These are phyloP conservation scores for Pedetes capensis DNA, from an alignment of 2,113 vertebrate genomes.

Conservation along the genomic window DNA sequence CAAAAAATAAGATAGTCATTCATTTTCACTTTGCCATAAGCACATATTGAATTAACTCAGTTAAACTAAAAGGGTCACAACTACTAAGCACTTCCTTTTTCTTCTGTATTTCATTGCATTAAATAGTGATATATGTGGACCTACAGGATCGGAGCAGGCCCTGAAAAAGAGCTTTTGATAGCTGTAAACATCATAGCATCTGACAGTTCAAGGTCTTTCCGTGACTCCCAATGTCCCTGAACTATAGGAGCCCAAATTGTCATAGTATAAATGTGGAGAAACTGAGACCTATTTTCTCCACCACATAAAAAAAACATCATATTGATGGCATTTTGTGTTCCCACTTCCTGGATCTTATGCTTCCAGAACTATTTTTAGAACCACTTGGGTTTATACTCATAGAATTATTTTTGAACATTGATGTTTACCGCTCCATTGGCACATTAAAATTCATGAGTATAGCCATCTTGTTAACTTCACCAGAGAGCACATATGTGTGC, in stretches of 20 bases:
- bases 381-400: background rate
- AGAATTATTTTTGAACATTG: background rate
- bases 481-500: no score
- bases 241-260: background rate
- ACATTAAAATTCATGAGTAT: background rate
- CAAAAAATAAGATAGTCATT: slow-evolving; percentile 9
- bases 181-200: background rate
- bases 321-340: background rate
- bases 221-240: background rate
- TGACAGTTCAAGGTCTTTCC: background rate
- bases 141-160: background rate
- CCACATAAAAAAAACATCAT: background rate
- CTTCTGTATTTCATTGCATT: background rate
- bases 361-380: background rate
- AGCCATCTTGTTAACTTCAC: background rate
- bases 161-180: background rate
- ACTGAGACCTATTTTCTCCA: background rate
- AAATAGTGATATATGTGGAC: background rate
- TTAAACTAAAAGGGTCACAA: background rate
- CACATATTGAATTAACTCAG: slow-evolving; percentile 17
- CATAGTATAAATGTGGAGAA: background rate
- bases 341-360: background rate
- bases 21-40: slow-evolving; percentile 37
- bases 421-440: background rate
- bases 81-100: background rate